Base-by-base conservation (phyloP, 1,140 invertebrate species). In the Antheraea pernyi region DNA sequence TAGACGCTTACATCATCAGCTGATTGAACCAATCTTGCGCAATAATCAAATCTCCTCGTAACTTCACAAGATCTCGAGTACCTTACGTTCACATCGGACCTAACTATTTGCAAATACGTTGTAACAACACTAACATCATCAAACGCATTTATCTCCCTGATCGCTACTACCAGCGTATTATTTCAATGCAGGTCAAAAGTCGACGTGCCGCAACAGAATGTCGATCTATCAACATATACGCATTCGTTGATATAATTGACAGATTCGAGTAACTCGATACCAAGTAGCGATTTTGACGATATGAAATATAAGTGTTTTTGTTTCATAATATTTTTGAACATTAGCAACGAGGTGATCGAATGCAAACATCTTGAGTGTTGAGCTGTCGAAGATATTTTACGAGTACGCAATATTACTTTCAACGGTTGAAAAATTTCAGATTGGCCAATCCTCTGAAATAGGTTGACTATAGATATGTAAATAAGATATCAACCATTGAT, bases 271-370 rank as follows among this genome's bases (percentile, higher is more conserved):
- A 53, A 53, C 46, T 13, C 46, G 46, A 53, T 53, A 53, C 46
- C 46, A 13, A 53, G 46, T 53, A 53, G 46, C 46, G 7, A 53
- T 53, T 53, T 53, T 6, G 46, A 53, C 16, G 46, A 53, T 53
- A 53, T 53, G 46, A 53, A 53, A 53, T 53, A 53, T 53, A 53
- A 53, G 46, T 53, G 46, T 53, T 53, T 13, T 53, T n/a, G 46
- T 53, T 53, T 53, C 46, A 53, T 53, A 53, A 53, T 53, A 13
- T 16, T 53, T 53, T 53, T 13, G 46, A 16, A 53, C 13, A 16
- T 53, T 13, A 53, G 13, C 46, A 53, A 16, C 46, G 13, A 53
- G 46, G 16, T 53, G 16, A 9, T 53, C 46, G 46, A 53, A 53
- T 16, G 11, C 46, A 53, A 16, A 53, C 46, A 13, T 53, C 46